Evolutionary conservation across 2,888 invertebrate genomes (phyloP).

Genomic region (Andrena marginata): DNA sequence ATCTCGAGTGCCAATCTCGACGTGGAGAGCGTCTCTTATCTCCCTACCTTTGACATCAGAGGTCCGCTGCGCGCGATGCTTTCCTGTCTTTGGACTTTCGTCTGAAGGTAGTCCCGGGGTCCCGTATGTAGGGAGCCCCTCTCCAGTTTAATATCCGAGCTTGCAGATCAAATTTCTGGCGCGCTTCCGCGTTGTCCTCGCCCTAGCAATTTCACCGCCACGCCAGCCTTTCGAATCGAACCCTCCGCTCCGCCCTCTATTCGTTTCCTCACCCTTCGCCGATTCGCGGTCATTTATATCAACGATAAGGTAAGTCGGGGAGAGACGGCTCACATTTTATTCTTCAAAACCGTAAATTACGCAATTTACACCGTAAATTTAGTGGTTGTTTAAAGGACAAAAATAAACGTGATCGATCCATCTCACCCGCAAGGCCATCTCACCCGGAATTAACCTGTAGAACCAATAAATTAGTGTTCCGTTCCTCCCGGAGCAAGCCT

Average conservation of each 20-base stretch:
- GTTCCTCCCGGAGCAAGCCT: too few relatives aligned
- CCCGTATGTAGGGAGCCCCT: slow-evolving; percentile 30
- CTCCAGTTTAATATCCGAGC: slow-evolving; percentile 61
- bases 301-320: too few relatives aligned
- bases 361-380: too few relatives aligned
- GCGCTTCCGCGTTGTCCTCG: slow-evolving; percentile 40
- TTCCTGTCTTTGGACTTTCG: slow-evolving; percentile 61
- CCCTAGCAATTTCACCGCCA: slow-evolving; percentile 25
- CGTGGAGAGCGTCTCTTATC: slow-evolving; percentile 61
- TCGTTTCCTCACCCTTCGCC: too few relatives aligned
- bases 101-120: slow-evolving; percentile 26
- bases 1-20: slow-evolving; percentile 70
- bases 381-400: too few relatives aligned
- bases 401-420: too few relatives aligned
- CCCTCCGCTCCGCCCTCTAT: not conserved
- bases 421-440: too few relatives aligned
- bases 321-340: too few relatives aligned
- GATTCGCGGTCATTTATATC: too few relatives aligned
- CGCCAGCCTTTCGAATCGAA: not conserved
- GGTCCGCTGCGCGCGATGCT: slow-evolving; percentile 44
- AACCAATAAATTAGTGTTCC: too few relatives aligned
- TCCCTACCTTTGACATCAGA: slow-evolving; percentile 66
- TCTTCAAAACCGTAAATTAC: too few relatives aligned
- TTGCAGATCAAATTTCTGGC: slow-evolving; percentile 62
- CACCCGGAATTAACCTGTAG: too few relatives aligned